Conservation (phyloP, 2,888 invertebrate species). For the Drosophila hawaiiensis region DNA sequence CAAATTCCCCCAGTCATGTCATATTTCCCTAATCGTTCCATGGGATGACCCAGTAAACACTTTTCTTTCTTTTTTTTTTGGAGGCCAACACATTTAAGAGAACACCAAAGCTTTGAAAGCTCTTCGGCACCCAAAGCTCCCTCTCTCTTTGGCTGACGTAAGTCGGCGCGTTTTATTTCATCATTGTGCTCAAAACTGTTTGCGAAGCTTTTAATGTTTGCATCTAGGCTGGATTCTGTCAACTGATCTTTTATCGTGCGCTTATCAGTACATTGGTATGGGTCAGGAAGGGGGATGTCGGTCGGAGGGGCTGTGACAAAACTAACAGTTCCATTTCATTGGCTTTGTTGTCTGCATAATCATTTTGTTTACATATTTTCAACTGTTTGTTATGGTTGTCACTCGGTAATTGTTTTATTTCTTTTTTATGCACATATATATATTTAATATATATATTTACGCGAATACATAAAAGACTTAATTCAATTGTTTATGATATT, state of each 20-base stretch:
- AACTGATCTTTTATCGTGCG: slow-evolving; percentile 34
- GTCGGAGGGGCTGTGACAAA: not conserved
- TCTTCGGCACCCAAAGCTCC: slow-evolving; percentile 16
- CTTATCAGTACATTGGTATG: slow-evolving; percentile 34
- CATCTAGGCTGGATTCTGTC: slow-evolving; percentile 17
- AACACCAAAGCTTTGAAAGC: slow-evolving; percentile 30
- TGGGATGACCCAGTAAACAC: slow-evolving; percentile 29
- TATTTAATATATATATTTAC: slow-evolving; percentile 3
- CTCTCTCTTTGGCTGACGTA: slow-evolving; percentile 43
- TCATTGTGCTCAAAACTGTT: slow-evolving; percentile 34
- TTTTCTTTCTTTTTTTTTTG: slow-evolving; percentile 13
- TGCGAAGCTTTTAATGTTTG: slow-evolving; percentile 17
- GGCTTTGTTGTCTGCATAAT: slow-evolving; percentile 74
- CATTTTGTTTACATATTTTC: slow-evolving; percentile 71
- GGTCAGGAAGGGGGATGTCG: not conserved
- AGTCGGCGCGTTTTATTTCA: slow-evolving; percentile 43
- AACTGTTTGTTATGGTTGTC: slow-evolving; percentile 32
- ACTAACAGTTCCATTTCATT: slow-evolving; percentile 32
- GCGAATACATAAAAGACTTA: slow-evolving; percentile 39
- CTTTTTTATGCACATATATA: not conserved
- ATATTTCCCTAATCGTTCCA: slow-evolving; percentile 21
- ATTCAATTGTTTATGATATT: slow-evolving; percentile 55
- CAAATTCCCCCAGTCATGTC: slow-evolving; percentile 25
- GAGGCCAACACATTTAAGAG: slow-evolving; percentile 23
- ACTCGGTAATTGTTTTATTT: slow-evolving; percentile 11